Evolutionary conservation across 2,113 vertebrate genomes (phyloP).

Genomic region (Rousettus leschenaultii): DNA sequence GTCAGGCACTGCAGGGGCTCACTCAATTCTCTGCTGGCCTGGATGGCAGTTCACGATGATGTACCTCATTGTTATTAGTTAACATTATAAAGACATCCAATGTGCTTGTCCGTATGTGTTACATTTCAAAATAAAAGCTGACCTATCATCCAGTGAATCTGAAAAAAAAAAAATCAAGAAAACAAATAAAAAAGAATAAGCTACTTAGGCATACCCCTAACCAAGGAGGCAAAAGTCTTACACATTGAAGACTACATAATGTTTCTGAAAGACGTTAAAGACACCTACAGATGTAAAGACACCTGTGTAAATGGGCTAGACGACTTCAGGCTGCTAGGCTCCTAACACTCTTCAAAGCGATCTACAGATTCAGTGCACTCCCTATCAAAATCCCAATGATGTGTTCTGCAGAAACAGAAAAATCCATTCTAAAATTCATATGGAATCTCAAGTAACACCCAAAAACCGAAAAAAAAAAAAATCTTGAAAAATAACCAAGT

Average conservation of each 20-base stretch:
- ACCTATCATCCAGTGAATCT: neutral
- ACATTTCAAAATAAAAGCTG: neutral
- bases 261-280: neutral
- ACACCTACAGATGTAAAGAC: neutral
- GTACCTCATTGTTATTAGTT: neutral
- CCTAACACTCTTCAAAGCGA: neutral
- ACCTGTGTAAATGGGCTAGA: neutral
- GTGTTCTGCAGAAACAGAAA: neutral
- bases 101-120: neutral
- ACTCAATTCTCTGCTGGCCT: neutral
- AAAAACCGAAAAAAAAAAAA: neutral
- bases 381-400: neutral
- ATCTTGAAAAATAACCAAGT: neutral
- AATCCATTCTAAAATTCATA: neutral
- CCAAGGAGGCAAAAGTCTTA: neutral
- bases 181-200: neutral
- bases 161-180: neutral
- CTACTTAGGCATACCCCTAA: conserved; percentile 8
- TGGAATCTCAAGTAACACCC: neutral
- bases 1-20: neutral
- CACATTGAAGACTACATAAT: neutral
- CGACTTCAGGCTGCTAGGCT: neutral
- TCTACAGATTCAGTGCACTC: neutral
- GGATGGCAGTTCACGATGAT: neutral
- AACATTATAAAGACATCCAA: neutral